phyloP scores from a whole-genome alignment of 2,113 vertebrate genomes.

The Saimiri boliviensis region DNA sequence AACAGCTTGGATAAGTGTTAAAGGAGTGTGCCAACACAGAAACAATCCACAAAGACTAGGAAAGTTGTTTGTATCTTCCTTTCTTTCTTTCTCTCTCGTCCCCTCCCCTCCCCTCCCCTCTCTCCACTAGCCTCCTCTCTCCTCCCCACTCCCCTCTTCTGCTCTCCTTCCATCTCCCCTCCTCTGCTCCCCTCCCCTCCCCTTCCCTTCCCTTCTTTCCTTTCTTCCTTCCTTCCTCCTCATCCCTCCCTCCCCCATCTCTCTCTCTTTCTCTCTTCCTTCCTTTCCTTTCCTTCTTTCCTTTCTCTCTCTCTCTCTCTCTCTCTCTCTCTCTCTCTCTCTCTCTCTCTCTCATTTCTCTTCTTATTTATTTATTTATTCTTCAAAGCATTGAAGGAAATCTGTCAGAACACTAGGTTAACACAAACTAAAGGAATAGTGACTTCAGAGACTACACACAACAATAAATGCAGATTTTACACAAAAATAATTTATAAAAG shows the following conservation, averaged over 20 bases:
- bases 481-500: not conserved
- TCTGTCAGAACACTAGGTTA: not conserved
- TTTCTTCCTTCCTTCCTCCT: fast-evolving
- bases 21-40: not conserved
- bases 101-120: too few species aligned
- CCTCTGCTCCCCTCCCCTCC: too few species aligned
- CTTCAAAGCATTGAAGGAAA: not conserved
- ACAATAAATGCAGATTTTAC: not conserved
- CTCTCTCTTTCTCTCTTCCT: fast-evolving
- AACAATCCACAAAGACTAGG: not conserved
- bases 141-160: fast-evolving
- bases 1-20: not conserved
- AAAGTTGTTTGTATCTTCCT: not conserved
- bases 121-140: too few species aligned
- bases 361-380: too few species aligned
- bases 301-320: fast-evolving
- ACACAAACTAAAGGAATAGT: not conserved
- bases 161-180: fast-evolving
- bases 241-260: too few species aligned
- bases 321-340: not conserved
- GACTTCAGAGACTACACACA: not conserved
- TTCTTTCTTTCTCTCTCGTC: not conserved
- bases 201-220: too few species aligned
- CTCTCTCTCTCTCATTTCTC: too few species aligned
- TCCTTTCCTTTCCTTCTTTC: fast-evolving